Evolutionary conservation across 2,888 invertebrate species (phyloP).

Genomic region (Abrostola tripartita): DNA sequence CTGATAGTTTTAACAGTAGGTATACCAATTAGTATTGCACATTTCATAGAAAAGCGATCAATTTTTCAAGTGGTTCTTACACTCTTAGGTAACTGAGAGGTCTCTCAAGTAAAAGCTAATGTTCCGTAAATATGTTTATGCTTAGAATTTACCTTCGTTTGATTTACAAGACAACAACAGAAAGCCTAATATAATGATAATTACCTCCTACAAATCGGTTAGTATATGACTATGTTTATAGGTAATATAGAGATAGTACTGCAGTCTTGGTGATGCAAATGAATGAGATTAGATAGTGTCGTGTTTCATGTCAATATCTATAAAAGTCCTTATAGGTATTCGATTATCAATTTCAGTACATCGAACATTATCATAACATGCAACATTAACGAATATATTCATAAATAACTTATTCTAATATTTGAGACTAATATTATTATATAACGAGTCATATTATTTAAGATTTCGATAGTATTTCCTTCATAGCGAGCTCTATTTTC

Average conservation of each 20-base stretch:
- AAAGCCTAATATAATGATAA: constrained; percentile 1
- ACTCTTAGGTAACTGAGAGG: no score
- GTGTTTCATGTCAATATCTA: constrained; percentile 30
- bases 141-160: no score
- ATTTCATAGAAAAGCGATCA: no score
- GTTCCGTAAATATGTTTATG: no score
- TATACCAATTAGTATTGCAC: no score
- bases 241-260: constrained; percentile 38
- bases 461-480: constrained; percentile 85
- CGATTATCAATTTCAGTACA: constrained; percentile 11
- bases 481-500: constrained; percentile 91
- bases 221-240: constrained; percentile 12
- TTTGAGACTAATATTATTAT: constrained; percentile 34
- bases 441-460: constrained; percentile 52
- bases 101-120: no score
- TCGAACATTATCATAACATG: constrained; percentile 6
- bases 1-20: no score
- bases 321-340: constrained; percentile 8
- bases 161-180: background rate
- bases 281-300: constrained; percentile 35
- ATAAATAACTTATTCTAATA: constrained; percentile 44
- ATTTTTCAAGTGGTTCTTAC: no score
- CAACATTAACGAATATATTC: constrained; percentile 28
- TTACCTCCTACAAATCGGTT: constrained; percentile 13
- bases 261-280: constrained; percentile 39